Percentiles rank a stretch among this genome's conserved stretches.
phyloP scores from a whole-genome alignment of 2,113 vertebrate genomes.

The Carassius auratus region DNA sequence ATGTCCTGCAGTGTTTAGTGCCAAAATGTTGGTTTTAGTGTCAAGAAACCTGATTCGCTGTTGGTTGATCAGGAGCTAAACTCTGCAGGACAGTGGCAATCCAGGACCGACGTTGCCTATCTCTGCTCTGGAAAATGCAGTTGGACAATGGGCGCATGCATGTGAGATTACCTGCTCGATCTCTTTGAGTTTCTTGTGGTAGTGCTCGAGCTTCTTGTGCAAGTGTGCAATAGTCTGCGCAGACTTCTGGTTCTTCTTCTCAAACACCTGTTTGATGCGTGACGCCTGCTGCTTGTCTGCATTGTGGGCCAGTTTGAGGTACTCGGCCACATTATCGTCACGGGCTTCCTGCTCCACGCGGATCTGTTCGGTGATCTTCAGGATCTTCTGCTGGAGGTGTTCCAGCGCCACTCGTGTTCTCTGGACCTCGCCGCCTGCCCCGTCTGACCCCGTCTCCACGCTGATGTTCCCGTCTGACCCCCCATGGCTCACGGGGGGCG shows the following conservation, averaged over 20 bases:
- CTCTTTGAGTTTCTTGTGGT: conserved; percentile 94
- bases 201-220: conserved; percentile 98
- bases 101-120: no score
- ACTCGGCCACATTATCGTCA: conserved; percentile 96
- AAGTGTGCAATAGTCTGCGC: conserved; percentile 96
- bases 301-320: conserved; percentile 97
- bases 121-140: no score
- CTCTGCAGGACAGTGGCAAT: no score
- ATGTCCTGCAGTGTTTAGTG: no score
- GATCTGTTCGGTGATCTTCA: conserved; percentile 98
- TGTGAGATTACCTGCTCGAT: conserved; percentile 84
- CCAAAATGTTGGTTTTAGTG: no score
- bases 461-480: conserved; percentile 88
- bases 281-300: conserved; percentile 95
- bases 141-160: no score
- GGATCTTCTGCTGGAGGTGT: conserved; percentile 97
- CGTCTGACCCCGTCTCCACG: conserved; percentile 74
- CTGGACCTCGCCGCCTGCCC: conserved; percentile 82
- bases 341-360: conserved; percentile 97
- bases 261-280: conserved; percentile 98
- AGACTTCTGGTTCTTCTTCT: conserved; percentile 99
- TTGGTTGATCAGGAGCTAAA: no score
- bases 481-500: conserved; percentile 80
- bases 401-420: conserved; percentile 90
- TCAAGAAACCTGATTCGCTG: no score